Base-by-base conservation (phyloP, 2,113 vertebrate species). In the Cricetomys ansorgei region DNA sequence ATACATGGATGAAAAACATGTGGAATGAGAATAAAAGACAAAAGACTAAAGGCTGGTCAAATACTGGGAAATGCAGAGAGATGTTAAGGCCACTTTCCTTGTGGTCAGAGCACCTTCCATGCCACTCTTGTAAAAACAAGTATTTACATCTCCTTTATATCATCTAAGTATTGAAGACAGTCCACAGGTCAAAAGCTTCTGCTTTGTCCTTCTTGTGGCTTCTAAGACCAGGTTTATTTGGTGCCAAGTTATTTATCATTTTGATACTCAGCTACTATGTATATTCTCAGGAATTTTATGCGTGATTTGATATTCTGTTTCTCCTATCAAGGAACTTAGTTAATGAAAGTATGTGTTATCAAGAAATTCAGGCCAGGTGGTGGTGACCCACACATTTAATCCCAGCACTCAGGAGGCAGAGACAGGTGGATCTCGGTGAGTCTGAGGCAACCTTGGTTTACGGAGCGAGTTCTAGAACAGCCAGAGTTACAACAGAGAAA, bases 11-110 rank as follows among this genome's bases (percentile, higher is more conserved):
- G 0, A 48, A 81, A 89, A 62, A 55, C 1, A 55, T 29, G 45
- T 48, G 55, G 10, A 48, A 57, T 94, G 15, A 19, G 3, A 69
- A 0, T 1, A 1, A 91, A 31, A 87, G 0, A 88, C 7, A 50
- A 57, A 92, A 53, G 72, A 4, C 0, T 11, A 83, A 23, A 76
- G 23, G n/a, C 10, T 75, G 19, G 10, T 15, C 9, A 57, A 70
- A 17, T 6, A 3, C 0, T 29, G 27, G 37, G 5, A 9, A 0
- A 4, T 75, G 0, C 7, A 59, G 8, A 93, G 65, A 89, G 13
- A 53, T 34, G 1, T n/a, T 43, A 92, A 23, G 37, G 12, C 40
- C 31, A 85, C 3, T 76, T 37, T 1, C 1, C 21, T 37, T 86
- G 40, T 57, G 40, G 23, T 0, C 62, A 64, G 10, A 80, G 5